These are phyloP conservation scores for Parnassius orleans DNA, from an alignment of 2,888 invertebrate species.

Conservation along the genomic window DNA sequence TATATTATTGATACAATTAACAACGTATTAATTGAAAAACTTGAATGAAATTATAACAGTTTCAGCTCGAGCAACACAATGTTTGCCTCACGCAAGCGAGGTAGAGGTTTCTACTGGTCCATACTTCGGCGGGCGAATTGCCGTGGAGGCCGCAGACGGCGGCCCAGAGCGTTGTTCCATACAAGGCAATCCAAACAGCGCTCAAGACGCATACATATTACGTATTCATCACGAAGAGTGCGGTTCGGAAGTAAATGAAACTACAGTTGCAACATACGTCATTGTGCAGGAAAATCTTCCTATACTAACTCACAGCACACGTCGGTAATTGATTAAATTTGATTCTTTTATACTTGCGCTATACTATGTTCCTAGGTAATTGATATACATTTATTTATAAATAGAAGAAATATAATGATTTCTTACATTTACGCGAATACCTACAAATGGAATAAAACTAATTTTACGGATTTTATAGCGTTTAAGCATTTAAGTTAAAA, in stretches of 20 bases:
- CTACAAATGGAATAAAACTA: no score
- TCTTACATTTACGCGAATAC: no score
- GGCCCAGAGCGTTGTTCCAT: conserved; percentile 86
- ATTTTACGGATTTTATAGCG: no score
- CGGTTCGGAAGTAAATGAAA: conserved; percentile 88
- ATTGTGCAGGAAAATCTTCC: conserved; percentile 91
- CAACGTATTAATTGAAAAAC: neutral
- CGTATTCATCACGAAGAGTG: conserved; percentile 87
- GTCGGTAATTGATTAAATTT: conserved; percentile 68
- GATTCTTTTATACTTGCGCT: no score
- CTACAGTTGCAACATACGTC: conserved; percentile 90
- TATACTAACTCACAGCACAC: conserved; percentile 90
- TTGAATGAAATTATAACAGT: conserved; percentile 68
- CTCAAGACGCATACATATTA: conserved; percentile 87
- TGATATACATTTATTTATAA: no score
- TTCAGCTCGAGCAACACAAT: conserved; percentile 90
- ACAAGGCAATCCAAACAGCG: conserved; percentile 87
- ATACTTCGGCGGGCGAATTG: conserved; percentile 89
- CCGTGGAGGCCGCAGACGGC: conserved; percentile 86
- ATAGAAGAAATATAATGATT: no score
- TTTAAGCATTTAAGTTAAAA: no score
- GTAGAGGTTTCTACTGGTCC: conserved; percentile 92
- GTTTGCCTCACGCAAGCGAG: conserved; percentile 89
- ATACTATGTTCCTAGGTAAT: no score
- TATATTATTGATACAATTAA: no score